Percentiles rank a stretch among this genome's conserved stretches.
phyloP scores from a whole-genome alignment of 2,797 vertebrate species.

The Smutsia temminckii region DNA sequence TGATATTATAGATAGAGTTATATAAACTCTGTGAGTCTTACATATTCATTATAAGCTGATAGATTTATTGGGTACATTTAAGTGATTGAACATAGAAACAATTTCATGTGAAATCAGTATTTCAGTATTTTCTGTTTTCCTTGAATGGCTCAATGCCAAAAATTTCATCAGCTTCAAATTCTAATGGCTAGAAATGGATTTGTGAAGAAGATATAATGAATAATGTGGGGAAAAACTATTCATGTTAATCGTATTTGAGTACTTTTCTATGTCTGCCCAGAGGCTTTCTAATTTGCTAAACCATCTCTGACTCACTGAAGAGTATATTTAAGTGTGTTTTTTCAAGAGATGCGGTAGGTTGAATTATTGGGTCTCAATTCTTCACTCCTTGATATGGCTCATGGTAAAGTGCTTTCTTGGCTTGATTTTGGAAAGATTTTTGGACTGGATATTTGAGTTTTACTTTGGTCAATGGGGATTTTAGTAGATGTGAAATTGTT shows the following conservation, averaged over 20 bases:
- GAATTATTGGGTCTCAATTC: neutral
- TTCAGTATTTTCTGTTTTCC: conserved; percentile 51
- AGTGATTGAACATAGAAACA: conserved; percentile 39
- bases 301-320: neutral
- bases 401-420: neutral
- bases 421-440: neutral
- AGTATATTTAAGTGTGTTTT: neutral
- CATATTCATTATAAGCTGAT: conserved; percentile 52
- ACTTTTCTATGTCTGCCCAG: neutral
- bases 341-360: neutral
- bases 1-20: neutral
- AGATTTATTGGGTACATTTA: conserved; percentile 57
- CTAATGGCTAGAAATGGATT: conserved; percentile 41
- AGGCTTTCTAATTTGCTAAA: neutral
- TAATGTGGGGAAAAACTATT: neutral
- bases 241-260: conserved; percentile 37
- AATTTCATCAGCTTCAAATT: conserved; percentile 46
- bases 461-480: neutral
- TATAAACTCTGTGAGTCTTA: conserved; percentile 18
- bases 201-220: conserved; percentile 35
- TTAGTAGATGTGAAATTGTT: neutral
- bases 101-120: conserved; percentile 30
- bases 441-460: neutral
- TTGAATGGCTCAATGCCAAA: conserved; percentile 4
- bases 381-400: neutral